phyloP scores from a whole-genome alignment of 2,888 invertebrate species.

The Heliconius sara region DNA sequence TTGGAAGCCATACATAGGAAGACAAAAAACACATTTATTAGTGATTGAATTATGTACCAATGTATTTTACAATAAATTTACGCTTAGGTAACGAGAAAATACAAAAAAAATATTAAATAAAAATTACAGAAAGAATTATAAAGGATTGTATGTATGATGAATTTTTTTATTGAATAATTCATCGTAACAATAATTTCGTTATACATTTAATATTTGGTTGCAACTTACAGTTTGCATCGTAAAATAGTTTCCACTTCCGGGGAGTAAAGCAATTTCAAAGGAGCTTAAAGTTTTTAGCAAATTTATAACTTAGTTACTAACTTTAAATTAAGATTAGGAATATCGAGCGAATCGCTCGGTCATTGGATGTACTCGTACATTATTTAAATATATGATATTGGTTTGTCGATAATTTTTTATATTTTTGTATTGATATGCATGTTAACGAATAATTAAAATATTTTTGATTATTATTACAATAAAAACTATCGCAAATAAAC shows the following conservation, averaged over 20 bases:
- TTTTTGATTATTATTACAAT: no score
- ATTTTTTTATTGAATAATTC: background rate
- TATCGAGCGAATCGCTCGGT: background rate
- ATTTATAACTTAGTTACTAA: conserved; percentile 10
- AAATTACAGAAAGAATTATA: background rate
- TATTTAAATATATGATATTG: background rate
- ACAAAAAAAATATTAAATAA: background rate
- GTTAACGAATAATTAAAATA: no score
- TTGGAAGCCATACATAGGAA: no score
- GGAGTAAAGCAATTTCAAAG: conserved; percentile 18
- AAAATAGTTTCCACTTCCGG: conserved; percentile 15
- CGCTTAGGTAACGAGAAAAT: no score
- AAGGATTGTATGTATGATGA: background rate
- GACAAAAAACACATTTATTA: no score
- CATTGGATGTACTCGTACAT: background rate
- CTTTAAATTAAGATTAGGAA: conserved; percentile 25
- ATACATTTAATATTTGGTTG: conserved; percentile 10
- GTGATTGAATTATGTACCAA: no score
- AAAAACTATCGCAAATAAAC: no score
- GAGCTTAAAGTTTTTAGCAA: conserved; percentile 25
- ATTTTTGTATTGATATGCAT: no score
- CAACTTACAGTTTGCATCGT: conserved; percentile 6
- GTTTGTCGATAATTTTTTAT: background rate
- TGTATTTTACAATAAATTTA: no score
- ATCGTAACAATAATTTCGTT: background rate